A percentile compares a stretch with the other conserved stretches of the same genome.
These are phyloP conservation scores for Eupelmus urozonus DNA, from an alignment of 2,888 invertebrate genomes.

Conservation along the genomic window DNA sequence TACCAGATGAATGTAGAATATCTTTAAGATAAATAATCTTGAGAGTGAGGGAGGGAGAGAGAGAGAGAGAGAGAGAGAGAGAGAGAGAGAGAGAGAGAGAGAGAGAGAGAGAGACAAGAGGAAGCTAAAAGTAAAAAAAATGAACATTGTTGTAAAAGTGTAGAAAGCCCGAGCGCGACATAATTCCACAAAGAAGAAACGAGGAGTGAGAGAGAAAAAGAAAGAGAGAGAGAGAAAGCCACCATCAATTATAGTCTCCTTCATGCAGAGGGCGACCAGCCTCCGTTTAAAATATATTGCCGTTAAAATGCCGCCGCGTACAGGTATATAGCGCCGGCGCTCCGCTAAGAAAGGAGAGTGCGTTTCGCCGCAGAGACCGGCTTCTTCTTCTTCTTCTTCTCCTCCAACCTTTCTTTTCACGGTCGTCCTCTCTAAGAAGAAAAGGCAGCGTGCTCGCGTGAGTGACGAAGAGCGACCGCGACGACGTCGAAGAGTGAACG, in stretches of 20 bases:
- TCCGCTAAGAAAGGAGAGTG: constrained; percentile 17
- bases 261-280: constrained; percentile 33
- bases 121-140: neutral
- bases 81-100: too few relatives aligned
- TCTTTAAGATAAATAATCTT: constrained; percentile 11
- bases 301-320: constrained; percentile 14
- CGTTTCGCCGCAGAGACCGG: neutral
- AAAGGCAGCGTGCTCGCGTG: neutral
- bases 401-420: neutral
- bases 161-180: constrained; percentile 30
- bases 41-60: too few relatives aligned
- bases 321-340: neutral
- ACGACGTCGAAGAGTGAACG: constrained; percentile 50
- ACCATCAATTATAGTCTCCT: constrained; percentile 49
- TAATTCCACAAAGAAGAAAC: constrained; percentile 42
- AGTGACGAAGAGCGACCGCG: constrained; percentile 45
- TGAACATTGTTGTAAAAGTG: constrained; percentile 31
- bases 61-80: too few relatives aligned
- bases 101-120: neutral
- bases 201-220: too few relatives aligned
- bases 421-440: neutral
- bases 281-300: constrained; percentile 42
- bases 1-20: constrained; percentile 26
- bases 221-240: too few relatives aligned
- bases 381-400: constrained; percentile 2